A percentile compares a stretch with the other conserved stretches of the same genome.
Evolutionary conservation across 2,888 invertebrate species (phyloP).

Genomic region (Anthophora plumipes): DNA sequence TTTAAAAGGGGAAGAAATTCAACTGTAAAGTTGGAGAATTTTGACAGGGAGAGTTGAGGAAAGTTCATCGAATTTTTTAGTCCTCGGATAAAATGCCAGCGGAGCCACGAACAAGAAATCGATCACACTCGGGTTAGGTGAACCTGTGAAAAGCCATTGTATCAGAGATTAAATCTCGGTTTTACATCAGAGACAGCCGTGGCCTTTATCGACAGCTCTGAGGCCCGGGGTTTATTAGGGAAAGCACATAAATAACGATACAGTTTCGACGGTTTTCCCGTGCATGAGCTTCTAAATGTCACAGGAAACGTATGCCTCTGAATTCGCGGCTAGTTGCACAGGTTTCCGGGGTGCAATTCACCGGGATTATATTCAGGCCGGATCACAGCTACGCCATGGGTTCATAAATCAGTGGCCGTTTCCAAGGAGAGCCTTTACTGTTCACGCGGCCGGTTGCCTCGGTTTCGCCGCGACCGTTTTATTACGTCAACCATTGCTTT

Average conservation of each 20-base stretch:
- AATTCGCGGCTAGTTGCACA: conserved; percentile 32
- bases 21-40: too few species aligned
- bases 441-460: conserved; percentile 29
- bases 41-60: too few species aligned
- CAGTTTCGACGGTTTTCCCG: conserved; percentile 12
- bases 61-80: too few species aligned
- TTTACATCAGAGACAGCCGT: background rate
- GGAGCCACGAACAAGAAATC: background rate
- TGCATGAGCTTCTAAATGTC: conserved; percentile 49
- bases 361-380: conserved; percentile 39
- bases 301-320: conserved; percentile 41
- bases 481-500: conserved; percentile 45
- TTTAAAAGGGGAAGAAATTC: too few species aligned
- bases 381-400: conserved; percentile 21
- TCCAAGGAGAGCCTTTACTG: conserved; percentile 39
- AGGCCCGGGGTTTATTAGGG: conserved; percentile 20
- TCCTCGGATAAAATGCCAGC: too few species aligned
- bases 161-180: conserved; percentile 5
- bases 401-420: conserved; percentile 49
- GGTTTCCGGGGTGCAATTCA: conserved; percentile 26
- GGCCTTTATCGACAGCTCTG: conserved; percentile 27
- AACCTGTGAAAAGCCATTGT: background rate
- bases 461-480: conserved; percentile 47
- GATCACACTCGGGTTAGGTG: background rate
- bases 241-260: conserved; percentile 37